phyloP scores from a whole-genome alignment of 2,113 vertebrate genomes.

The Sander vitreus region DNA sequence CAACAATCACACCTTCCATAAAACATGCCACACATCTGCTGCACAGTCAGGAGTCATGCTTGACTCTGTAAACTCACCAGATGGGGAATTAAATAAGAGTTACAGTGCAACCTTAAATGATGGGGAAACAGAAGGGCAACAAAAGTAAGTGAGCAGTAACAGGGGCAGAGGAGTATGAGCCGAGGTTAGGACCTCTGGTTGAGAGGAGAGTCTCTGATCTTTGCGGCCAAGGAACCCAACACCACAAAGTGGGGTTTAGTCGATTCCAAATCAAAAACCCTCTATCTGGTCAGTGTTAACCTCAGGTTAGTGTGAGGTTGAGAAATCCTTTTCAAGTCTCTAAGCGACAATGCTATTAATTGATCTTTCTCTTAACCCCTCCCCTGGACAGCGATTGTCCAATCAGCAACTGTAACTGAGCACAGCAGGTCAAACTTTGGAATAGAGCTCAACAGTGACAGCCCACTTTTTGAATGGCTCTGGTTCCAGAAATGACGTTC shows the following conservation, averaged over 20 bases:
- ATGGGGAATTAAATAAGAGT: conserved; percentile 81
- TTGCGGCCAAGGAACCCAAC: conserved; percentile 21
- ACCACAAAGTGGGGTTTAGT: conserved; percentile 2
- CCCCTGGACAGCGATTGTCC: background rate
- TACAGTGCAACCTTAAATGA: conserved; percentile 77
- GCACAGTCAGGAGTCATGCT: conserved; percentile 81
- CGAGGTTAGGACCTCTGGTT: conserved; percentile 52
- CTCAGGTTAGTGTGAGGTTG: too few relatives aligned
- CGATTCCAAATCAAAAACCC: background rate
- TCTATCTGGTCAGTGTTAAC: background rate
- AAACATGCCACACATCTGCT: conserved; percentile 84
- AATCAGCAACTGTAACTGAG: background rate
- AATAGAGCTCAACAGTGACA: too few relatives aligned
- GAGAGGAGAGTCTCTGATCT: conserved; percentile 50
- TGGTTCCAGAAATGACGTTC: too few relatives aligned
- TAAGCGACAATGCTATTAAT: background rate
- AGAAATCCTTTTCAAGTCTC: background rate
- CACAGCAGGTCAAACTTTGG: background rate
- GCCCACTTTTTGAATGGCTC: too few relatives aligned
- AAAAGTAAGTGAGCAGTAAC: conserved; percentile 65
- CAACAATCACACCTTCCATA: conserved; percentile 78
- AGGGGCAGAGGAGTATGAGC: conserved; percentile 43
- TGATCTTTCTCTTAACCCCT: background rate
- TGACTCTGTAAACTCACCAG: conserved; percentile 84
- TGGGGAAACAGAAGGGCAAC: conserved; percentile 68